Evolutionary conservation across 2,888 invertebrate genomes (phyloP).

Genomic region (Poecilobothrus nobilitatus): DNA sequence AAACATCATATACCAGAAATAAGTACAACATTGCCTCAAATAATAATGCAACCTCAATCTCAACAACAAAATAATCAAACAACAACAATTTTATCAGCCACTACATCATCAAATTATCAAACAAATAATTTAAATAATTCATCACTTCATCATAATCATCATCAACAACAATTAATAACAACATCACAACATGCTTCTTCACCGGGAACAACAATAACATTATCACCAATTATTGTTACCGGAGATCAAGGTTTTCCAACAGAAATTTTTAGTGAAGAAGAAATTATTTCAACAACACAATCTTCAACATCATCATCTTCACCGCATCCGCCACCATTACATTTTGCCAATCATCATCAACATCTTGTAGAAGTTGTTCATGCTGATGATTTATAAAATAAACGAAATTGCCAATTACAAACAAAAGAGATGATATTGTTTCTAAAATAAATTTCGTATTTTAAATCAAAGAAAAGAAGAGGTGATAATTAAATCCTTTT

Average conservation of each 20-base stretch:
- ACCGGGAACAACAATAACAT: slow-evolving; percentile 26
- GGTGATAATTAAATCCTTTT: too few relatives aligned
- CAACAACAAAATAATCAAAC: slow-evolving; percentile 17
- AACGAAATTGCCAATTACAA: too few relatives aligned
- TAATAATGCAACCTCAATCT: slow-evolving; percentile 27
- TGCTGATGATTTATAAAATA: neutral
- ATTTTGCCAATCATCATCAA: neutral
- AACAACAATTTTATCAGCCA: slow-evolving; percentile 22
- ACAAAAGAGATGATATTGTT: too few relatives aligned
- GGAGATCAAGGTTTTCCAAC: slow-evolving; percentile 28
- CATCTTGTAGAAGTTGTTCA: slow-evolving; percentile 3
- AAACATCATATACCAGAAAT: slow-evolving; percentile 27
- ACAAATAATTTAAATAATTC: slow-evolving; percentile 15
- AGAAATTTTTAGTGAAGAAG: slow-evolving; percentile 24
- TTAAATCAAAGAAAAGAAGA: too few relatives aligned
- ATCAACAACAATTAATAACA: slow-evolving; percentile 15
- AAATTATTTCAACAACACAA: neutral
- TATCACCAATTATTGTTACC: slow-evolving; percentile 30
- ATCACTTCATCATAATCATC: slow-evolving; percentile 5
- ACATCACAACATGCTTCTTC: neutral
- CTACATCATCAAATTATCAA: slow-evolving; percentile 22
- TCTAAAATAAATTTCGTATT: too few relatives aligned
- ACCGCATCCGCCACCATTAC: neutral
- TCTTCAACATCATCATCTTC: neutral
- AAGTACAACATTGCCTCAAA: slow-evolving; percentile 29